Base-by-base conservation (phyloP, 2,888 invertebrate genomes). In the Meta bourneti region DNA sequence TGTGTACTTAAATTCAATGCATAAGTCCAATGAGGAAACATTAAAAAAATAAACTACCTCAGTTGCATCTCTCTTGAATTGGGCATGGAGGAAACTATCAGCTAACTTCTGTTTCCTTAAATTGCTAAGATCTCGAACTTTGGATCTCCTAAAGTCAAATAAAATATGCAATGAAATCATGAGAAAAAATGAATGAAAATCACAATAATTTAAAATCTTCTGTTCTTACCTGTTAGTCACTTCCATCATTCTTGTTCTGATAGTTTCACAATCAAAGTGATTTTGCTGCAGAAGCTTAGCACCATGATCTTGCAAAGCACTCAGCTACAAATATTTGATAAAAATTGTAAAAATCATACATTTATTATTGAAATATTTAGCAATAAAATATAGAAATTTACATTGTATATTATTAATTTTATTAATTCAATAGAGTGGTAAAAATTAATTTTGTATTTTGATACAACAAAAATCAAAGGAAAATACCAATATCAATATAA, bases 51-150 rank as follows among this genome's bases (percentile, higher is more conserved):
- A 9, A 54, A 52, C 74, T 75, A 91, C 93, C 95, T 99, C 99
- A 6, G 97, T 97, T 8, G 98, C 98, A 95, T 99, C 99, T 61
- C 98, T 96, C 52, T 97, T 96, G 95, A 99, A 99, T 95, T 98
- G 98, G 0, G 98, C 97, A 94, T 98, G 97, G 6, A 98, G 96
- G 48, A 98, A 95, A 0, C 97, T 97, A 93, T 98, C 97, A 61
- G 96, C 96, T n/a, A 99, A 95, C 92, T 96, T 96, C 81, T 96
- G 96, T 91, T 96, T 96, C 13, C 97, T 96, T 0, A 96, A 95
- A 0, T 96, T 96, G 93, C 97, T 97, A 61, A 97, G 95, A 89
- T 96, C 96, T 94, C 97, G 96, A 11, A 97, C 95, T 95, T 96
- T 95, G 0, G 94, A 94, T 91, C 98, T 96, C 92, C 97, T 93